Evolutionary conservation across 2,113 vertebrate species (phyloP), one percentile per base, ranked within the genome.

Genomic region (Nerophis lumbriciformis): DNA sequence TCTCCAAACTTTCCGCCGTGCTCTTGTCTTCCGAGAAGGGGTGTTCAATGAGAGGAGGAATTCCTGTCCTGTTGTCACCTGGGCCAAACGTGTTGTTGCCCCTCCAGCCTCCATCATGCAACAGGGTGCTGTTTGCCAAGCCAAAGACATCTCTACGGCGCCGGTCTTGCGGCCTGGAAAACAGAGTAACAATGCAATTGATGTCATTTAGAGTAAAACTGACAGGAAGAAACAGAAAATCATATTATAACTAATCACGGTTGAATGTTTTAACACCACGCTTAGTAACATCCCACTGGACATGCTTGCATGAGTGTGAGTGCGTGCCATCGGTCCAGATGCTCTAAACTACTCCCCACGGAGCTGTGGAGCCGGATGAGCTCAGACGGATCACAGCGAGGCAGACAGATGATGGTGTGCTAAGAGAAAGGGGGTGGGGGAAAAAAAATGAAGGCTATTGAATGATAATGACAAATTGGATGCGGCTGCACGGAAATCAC

Each of bases 1-100:
- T 97, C 2, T 98, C 93, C 0, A 93, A 92, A 48, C 85, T 88
- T 76, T 98, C 96, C 42, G 88, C 83, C 61, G 84, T 78, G 48
- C 91, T 92, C 68, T 87, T 93, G 65, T 85, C 91, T 73, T 97
- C 92, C 0, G 77, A 90, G 87, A 98, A 97, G 0, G 92, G 92
- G 72, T 91, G 95, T 49, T 98, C 95, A 11, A 79, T 82, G 39
- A 93, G 86, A 0, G 80, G 83, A 48, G 93, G 91, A 28, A 94
- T 88, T 0, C 84, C 2, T 0, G 96, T 94, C 39, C 65, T 52
- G 1, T 97, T 97, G 51, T 83, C 78, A 61, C 93, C 92, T 0
- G 65, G 63, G n/a, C 69, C 80, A 0, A 91, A 83, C 0, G 21
- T 49, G 7, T 89, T 16, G 11, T 97, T 97, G 15, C 71, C 71